These are phyloP conservation scores for Thumatha senex DNA, from an alignment of 2,888 invertebrate genomes.

Conservation along the genomic window DNA sequence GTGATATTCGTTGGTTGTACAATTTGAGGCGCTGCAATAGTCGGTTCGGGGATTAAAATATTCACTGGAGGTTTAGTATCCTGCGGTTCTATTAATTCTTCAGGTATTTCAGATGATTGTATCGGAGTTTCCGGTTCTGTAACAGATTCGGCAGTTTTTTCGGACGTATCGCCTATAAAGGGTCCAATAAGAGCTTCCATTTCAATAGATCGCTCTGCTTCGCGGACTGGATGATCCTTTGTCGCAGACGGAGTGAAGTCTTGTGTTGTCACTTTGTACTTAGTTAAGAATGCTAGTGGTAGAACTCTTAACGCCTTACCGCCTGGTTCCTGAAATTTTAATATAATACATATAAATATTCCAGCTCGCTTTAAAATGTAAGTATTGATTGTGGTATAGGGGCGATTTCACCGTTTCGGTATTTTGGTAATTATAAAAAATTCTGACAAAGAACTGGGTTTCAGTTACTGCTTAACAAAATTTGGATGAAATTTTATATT, in stretches of 20 bases:
- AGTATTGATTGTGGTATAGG: too few species aligned
- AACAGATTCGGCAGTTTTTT: neutral
- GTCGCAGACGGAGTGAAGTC: conserved; percentile 39
- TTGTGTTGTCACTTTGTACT: conserved; percentile 43
- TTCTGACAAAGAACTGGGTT: too few species aligned
- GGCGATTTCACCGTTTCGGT: too few species aligned
- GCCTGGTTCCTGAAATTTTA: conserved; percentile 58
- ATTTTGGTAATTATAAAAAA: too few species aligned
- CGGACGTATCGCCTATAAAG: conserved; percentile 34
- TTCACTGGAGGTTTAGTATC: neutral
- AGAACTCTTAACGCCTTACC: conserved; percentile 55
- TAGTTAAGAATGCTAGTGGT: conserved; percentile 64
- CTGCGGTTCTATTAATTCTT: neutral
- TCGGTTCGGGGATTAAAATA: neutral
- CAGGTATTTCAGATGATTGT: conserved; percentile 1
- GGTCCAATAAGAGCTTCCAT: conserved; percentile 67
- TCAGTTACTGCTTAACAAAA: too few species aligned
- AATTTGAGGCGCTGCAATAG: neutral
- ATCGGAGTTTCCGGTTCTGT: conserved; percentile 5
- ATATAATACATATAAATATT: too few species aligned
- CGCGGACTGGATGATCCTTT: conserved; percentile 59
- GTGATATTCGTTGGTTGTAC: neutral
- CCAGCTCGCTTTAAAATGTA: too few species aligned
- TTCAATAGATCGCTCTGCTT: conserved; percentile 71
- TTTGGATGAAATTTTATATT: too few species aligned